These are phyloP conservation scores for Epinephelus moara DNA, from an alignment of 2,113 vertebrate species.

Conservation along the genomic window DNA sequence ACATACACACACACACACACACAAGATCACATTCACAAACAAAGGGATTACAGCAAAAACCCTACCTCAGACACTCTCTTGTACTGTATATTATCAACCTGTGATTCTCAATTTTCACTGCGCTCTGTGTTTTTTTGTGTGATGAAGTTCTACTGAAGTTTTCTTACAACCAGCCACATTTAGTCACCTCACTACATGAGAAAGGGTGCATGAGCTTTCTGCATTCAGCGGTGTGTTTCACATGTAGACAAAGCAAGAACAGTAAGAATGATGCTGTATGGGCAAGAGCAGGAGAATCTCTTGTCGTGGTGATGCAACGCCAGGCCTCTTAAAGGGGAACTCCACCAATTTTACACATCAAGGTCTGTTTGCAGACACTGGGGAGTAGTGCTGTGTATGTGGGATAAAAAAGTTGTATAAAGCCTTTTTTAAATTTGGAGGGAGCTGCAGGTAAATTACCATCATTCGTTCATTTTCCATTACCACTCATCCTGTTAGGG, in stretches of 20 bases:
- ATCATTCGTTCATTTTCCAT: no score
- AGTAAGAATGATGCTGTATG: background rate
- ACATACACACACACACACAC: background rate
- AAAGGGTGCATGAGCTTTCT: background rate
- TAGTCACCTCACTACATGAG: background rate
- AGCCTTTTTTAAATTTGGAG: background rate
- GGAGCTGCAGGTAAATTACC: background rate
- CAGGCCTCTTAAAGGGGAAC: background rate
- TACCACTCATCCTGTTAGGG: no score
- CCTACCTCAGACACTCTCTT: conserved; percentile 1
- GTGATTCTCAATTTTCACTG: background rate
- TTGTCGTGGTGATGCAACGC: background rate
- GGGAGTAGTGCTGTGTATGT: background rate
- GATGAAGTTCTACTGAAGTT: background rate
- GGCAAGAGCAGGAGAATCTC: background rate
- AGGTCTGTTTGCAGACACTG: background rate
- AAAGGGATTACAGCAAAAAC: conserved; percentile 12
- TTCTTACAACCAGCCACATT: background rate
- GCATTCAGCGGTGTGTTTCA: background rate
- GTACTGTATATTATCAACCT: conserved; percentile 20
- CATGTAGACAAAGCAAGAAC: background rate
- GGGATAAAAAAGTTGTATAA: background rate
- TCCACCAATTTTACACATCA: background rate
- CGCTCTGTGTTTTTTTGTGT: background rate
- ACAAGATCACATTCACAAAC: background rate